Evolutionary conservation across 2,797 vertebrate genomes (phyloP).

Genomic region (Aldrovandia affinis): DNA sequence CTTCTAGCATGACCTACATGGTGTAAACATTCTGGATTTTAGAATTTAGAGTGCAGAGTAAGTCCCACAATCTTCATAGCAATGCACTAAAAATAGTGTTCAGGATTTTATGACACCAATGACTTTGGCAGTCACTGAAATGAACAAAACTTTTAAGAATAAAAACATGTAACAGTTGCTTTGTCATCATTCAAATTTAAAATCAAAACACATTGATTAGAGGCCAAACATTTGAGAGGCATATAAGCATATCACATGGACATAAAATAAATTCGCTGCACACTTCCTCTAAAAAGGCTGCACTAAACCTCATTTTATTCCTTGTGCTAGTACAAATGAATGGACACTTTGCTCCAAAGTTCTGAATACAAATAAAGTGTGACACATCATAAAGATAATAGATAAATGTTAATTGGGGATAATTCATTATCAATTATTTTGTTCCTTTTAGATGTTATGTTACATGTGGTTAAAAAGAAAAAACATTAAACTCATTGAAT

Average conservation of each 20-base stretch:
- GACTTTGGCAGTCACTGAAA: background rate
- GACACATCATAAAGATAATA: background rate
- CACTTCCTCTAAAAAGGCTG: background rate
- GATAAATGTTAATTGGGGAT: background rate
- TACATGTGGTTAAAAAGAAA: background rate
- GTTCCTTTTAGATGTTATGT: background rate
- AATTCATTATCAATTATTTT: background rate
- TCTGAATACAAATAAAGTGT: background rate
- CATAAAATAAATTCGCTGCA: background rate
- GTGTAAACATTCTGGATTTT: background rate
- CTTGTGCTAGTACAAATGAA: background rate
- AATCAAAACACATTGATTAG: background rate
- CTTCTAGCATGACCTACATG: conserved; percentile 8
- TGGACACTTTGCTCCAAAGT: background rate
- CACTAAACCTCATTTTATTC: background rate
- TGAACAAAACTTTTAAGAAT: background rate
- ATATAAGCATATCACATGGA: background rate
- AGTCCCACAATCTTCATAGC: background rate
- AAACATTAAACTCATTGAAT: too few relatives aligned
- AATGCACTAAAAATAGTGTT: too few relatives aligned
- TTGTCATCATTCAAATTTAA: background rate
- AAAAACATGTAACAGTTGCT: background rate
- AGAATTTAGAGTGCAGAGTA: background rate
- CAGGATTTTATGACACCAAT: too few relatives aligned
- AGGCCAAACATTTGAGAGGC: background rate